Evolutionary conservation across 2,888 invertebrate species (phyloP).

Genomic region (Zeuzera pyrina): DNA sequence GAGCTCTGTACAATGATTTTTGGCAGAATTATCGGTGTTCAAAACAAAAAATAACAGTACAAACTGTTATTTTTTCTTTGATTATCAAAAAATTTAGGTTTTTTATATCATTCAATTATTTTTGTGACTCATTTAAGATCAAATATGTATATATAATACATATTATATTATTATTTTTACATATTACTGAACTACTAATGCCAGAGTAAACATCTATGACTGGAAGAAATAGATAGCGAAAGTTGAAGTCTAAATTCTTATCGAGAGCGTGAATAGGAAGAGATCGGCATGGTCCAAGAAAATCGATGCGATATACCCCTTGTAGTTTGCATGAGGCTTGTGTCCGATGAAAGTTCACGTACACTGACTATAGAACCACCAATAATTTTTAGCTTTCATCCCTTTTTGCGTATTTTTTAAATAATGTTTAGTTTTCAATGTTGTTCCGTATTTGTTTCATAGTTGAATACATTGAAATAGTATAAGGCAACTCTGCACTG

Average conservation of each 20-base stretch:
- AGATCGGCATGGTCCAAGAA: conserved; percentile 67
- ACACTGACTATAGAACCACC: conserved; percentile 10
- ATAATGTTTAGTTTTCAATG: not conserved
- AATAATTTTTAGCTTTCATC: not conserved
- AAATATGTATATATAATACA: too few species aligned
- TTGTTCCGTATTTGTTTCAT: not conserved
- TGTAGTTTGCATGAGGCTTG: conserved; percentile 66
- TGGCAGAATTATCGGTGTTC: too few species aligned
- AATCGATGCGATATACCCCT: conserved; percentile 65
- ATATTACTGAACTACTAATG: too few species aligned
- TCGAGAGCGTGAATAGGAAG: conserved; percentile 43
- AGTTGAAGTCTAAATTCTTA: conserved; percentile 39
- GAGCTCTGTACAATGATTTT: too few species aligned
- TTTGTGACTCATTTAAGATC: too few species aligned
- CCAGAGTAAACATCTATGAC: not conserved
- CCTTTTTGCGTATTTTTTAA: not conserved
- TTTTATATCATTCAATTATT: too few species aligned
- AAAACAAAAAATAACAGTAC: too few species aligned
- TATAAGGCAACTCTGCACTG: conserved; percentile 10
- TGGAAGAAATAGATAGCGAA: conserved; percentile 12
- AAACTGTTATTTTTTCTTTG: not conserved
- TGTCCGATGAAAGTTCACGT: conserved; percentile 31
- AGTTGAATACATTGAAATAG: not conserved
- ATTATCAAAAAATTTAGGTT: not conserved
- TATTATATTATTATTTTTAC: too few species aligned